Conservation (phyloP, 1,140 invertebrate species). For the Drosophila kanapiae region DNA sequence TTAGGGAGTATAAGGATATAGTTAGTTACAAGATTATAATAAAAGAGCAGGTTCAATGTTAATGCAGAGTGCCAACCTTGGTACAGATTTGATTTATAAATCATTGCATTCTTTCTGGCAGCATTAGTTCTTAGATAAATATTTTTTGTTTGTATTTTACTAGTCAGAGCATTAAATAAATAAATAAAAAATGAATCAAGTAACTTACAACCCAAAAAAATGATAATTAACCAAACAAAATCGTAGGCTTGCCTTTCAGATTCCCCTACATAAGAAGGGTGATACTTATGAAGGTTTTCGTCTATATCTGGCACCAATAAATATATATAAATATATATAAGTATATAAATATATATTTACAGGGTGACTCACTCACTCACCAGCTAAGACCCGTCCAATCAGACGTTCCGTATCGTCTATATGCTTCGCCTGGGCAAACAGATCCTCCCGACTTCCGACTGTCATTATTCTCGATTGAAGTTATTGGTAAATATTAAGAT, state of each 20-base stretch:
- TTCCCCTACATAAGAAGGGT: not conserved
- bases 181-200: too few relatives aligned
- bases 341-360: not conserved
- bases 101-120: not conserved
- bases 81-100: not conserved
- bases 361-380: slow-evolving; percentile 60
- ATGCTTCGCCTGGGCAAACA: slow-evolving; percentile 79
- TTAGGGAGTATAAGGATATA: too few relatives aligned
- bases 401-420: slow-evolving; percentile 82
- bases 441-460: slow-evolving; percentile 79
- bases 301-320: not conserved
- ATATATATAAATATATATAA: not conserved
- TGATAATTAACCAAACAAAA: not conserved
- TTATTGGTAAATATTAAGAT: not conserved
- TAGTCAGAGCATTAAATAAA: too few relatives aligned
- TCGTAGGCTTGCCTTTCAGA: not conserved
- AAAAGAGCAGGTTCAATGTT: too few relatives aligned
- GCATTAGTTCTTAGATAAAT: too few relatives aligned
- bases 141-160: too few relatives aligned
- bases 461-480: slow-evolving; percentile 59
- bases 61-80: not conserved
- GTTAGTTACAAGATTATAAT: too few relatives aligned
- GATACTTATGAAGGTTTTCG: not conserved
- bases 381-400: slow-evolving; percentile 78
- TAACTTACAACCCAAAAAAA: not conserved